A percentile compares a stretch with the other conserved stretches of the same genome.
These are phyloP conservation scores for Sinella curviseta DNA, from an alignment of 1,140 invertebrate genomes.

Conservation along the genomic window DNA sequence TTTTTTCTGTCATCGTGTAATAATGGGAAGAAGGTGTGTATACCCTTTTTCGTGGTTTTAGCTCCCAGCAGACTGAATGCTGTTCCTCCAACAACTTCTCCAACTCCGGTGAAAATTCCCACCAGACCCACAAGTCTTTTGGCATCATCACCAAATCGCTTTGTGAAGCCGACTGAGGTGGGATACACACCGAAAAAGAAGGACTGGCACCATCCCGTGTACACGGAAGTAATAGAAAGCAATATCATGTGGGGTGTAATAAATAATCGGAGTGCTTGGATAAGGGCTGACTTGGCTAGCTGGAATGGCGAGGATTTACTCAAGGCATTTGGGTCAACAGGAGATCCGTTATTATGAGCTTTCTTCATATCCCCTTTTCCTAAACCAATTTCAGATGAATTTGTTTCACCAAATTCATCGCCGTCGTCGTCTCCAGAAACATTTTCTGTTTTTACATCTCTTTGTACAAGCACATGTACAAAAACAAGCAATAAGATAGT, in stretches of 20 bases:
- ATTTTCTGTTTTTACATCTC: conserved; percentile 50
- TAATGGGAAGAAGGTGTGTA: too few species aligned
- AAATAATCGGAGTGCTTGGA: conserved; percentile 73
- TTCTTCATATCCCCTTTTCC: neutral
- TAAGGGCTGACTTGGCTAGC: conserved; percentile 60
- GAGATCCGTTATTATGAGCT: neutral
- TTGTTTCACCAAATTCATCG: neutral
- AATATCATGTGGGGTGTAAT: conserved; percentile 84
- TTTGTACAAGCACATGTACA: conserved; percentile 47
- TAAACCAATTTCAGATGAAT: neutral
- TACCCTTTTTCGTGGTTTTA: conserved; percentile 63
- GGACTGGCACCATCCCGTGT: conserved; percentile 86
- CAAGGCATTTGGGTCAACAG: neutral
- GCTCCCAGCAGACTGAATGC: conserved; percentile 84
- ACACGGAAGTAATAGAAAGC: conserved; percentile 81
- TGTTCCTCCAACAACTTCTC: conserved; percentile 86
- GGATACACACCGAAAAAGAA: conserved; percentile 92
- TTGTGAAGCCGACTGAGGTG: conserved; percentile 74
- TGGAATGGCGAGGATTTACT: conserved; percentile 20
- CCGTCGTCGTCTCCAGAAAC: neutral
- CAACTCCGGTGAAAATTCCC: conserved; percentile 88
- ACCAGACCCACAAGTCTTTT: conserved; percentile 86
- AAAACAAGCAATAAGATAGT: neutral
- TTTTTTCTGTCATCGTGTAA: too few species aligned
- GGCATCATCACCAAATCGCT: conserved; percentile 70